Evolutionary conservation across 2,888 invertebrate species (phyloP).

Genomic region (Phaonia tiefii): DNA sequence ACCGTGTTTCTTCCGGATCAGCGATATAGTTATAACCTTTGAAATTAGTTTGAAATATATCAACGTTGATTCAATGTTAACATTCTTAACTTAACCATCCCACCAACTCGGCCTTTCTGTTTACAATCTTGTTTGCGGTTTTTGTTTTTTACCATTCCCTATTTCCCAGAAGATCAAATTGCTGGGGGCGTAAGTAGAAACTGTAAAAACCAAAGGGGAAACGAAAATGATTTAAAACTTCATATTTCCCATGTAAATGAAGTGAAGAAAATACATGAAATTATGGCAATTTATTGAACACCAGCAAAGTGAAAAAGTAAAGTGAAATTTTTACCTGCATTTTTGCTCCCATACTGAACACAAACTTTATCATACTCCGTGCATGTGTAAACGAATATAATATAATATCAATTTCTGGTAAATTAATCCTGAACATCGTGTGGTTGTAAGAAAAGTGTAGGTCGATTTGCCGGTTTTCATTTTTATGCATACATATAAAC

Average conservation of each 20-base stretch:
- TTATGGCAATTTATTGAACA: conserved; percentile 60
- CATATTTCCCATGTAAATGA: conserved; percentile 65
- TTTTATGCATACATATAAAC: too few relatives aligned
- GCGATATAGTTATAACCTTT: too few relatives aligned
- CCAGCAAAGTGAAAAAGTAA: conserved; percentile 73
- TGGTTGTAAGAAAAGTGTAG: conserved; percentile 7
- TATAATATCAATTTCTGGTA: neutral
- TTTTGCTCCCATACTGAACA: too few relatives aligned
- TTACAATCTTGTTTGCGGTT: too few relatives aligned
- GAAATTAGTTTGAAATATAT: too few relatives aligned
- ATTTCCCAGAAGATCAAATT: conserved; percentile 9
- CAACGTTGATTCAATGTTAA: too few relatives aligned
- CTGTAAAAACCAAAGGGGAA: too few relatives aligned
- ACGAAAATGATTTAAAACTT: conserved; percentile 74
- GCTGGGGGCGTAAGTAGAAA: conserved; percentile 9
- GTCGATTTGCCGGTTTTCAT: conserved; percentile 14
- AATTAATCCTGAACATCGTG: conserved; percentile 5
- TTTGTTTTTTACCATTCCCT: neutral
- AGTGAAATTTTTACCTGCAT: too few relatives aligned
- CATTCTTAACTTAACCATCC: too few relatives aligned
- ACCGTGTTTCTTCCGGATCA: too few relatives aligned
- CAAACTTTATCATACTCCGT: too few relatives aligned
- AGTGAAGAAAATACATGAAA: conserved; percentile 2
- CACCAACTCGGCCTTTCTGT: too few relatives aligned
- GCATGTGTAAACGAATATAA: neutral